A percentile compares a stretch with the other conserved stretches of the same genome.
These are phyloP conservation scores for Galemys pyrenaicus DNA, from an alignment of 2,113 vertebrate genomes.

Conservation along the genomic window DNA sequence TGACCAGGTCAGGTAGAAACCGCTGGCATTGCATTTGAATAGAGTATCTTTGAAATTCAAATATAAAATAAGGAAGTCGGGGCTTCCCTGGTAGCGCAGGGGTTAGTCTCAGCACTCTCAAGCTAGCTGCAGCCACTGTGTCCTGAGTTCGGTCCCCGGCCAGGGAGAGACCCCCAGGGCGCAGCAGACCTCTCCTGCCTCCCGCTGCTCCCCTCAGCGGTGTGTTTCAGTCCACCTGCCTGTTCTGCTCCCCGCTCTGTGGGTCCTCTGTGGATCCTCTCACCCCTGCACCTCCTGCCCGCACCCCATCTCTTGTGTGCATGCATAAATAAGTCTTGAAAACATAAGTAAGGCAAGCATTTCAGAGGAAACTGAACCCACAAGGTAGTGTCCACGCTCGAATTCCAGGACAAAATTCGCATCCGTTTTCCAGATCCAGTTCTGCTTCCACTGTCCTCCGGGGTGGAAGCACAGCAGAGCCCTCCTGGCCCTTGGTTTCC, in stretches of 20 bases:
- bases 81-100: no score
- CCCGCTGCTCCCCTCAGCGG: no score
- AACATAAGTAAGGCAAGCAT: not conserved
- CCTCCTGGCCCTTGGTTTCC: not conserved
- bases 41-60: not conserved
- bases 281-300: no score
- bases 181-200: no score
- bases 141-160: no score
- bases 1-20: not conserved
- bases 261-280: no score
- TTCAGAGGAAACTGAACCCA: not conserved
- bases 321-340: not conserved
- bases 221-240: no score
- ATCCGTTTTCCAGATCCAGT: not conserved
- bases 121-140: no score
- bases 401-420: not conserved
- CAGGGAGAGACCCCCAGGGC: no score
- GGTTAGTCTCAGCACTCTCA: no score
- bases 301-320: no score
- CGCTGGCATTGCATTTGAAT: not conserved
- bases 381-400: not conserved
- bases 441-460: not conserved
- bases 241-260: no score
- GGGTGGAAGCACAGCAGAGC: not conserved
- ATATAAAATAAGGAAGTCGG: not conserved